These are phyloP conservation scores for Campoplex capitator DNA, from an alignment of 2,888 invertebrate species.

Conservation along the genomic window DNA sequence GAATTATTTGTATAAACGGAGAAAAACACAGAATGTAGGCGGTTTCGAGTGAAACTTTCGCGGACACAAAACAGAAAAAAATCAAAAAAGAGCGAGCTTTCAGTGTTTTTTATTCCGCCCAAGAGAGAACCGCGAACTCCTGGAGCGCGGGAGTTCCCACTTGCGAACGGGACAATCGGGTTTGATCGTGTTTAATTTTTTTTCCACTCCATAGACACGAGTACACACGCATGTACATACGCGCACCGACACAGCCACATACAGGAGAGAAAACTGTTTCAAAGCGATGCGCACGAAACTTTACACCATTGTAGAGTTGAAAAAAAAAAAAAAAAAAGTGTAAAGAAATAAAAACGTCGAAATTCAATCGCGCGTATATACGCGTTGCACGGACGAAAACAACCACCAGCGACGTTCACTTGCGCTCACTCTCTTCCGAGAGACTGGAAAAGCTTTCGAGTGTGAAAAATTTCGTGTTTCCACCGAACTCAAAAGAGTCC, in stretches of 20 bases:
- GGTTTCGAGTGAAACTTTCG: not conserved
- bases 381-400: slow-evolving; percentile 62
- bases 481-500: not conserved
- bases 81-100: not conserved
- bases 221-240: slow-evolving; percentile 15
- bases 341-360: not conserved
- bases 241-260: slow-evolving; percentile 10
- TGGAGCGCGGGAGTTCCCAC: slow-evolving; percentile 63
- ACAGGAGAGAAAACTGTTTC: slow-evolving; percentile 23
- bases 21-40: slow-evolving; percentile 1
- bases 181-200: slow-evolving; percentile 33
- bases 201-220: slow-evolving; percentile 3
- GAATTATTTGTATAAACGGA: slow-evolving; percentile 28
- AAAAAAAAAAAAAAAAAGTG: not conserved
- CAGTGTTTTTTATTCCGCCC: slow-evolving; percentile 23
- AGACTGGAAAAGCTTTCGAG: slow-evolving; percentile 9
- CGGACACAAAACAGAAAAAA: slow-evolving; percentile 3
- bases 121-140: slow-evolving; percentile 46
- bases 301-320: slow-evolving; percentile 55
- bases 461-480: slow-evolving; percentile 16
- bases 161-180: slow-evolving; percentile 20
- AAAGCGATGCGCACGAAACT: slow-evolving; percentile 55
- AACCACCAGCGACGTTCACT: slow-evolving; percentile 61
- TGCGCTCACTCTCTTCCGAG: slow-evolving; percentile 21
- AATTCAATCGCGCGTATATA: slow-evolving; percentile 48